Evolutionary conservation across 2,888 invertebrate species (phyloP).

Genomic region (Drosophila melanosoma): DNA sequence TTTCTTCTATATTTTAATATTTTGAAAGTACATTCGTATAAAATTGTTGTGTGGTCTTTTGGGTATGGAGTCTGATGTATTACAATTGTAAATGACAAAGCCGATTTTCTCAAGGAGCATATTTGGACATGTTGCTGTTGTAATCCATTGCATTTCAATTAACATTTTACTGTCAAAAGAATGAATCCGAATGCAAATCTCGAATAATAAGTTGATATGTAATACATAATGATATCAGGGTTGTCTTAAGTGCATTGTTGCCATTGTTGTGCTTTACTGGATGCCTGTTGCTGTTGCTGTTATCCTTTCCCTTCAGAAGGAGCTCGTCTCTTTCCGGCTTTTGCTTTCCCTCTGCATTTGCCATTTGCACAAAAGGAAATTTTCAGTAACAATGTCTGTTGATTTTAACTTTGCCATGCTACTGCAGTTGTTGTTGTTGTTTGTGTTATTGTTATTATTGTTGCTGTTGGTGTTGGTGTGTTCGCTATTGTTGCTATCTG

Average conservation of each 20-base stretch:
- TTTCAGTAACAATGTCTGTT: conserved; percentile 74
- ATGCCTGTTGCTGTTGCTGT: conserved; percentile 50
- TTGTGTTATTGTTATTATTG: conserved; percentile 9
- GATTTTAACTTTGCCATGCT: conserved; percentile 67
- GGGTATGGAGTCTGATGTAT: no score
- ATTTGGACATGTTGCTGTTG: neutral
- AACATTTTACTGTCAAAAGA: conserved; percentile 41
- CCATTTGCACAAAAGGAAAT: conserved; percentile 49
- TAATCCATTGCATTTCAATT: conserved; percentile 51
- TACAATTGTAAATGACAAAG: neutral
- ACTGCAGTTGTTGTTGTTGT: conserved; percentile 29
- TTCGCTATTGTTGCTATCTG: conserved; percentile 57
- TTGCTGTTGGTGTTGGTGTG: conserved; percentile 37
- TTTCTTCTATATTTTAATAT: neutral
- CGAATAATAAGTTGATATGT: conserved; percentile 33
- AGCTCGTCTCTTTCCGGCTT: conserved; percentile 78
- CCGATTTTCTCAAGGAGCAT: neutral
- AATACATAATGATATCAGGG: conserved; percentile 58
- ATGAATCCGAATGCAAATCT: conserved; percentile 15
- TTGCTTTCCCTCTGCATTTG: conserved; percentile 34
- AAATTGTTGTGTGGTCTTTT: neutral
- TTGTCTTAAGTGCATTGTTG: conserved; percentile 73
- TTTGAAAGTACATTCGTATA: neutral
- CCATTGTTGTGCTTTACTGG: conserved; percentile 55
- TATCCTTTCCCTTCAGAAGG: conserved; percentile 74